Evolutionary conservation across 2,797 vertebrate species (phyloP), one percentile per base, ranked within the genome.

Genomic region (Okamejei kenojei): DNA sequence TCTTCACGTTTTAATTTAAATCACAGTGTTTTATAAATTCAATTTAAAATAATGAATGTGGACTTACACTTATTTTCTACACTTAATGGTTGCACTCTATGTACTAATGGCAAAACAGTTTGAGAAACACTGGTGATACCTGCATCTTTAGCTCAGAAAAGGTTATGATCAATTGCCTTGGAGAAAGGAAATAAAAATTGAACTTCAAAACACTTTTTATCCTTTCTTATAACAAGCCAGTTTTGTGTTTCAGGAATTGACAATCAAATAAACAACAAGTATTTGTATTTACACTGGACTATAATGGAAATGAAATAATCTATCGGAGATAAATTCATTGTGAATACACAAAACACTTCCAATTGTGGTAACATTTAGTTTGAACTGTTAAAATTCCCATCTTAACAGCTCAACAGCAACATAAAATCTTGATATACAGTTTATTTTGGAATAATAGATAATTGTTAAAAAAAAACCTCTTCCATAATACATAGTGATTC

Each of bases 381-480:
- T 68, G n/a, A 68, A 68, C 63, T 88, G 63, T 35, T 88, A 88
- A 88, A 88, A 88, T 88, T 68, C 17, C 15, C 68, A 68, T 68
- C 68, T 68, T 32, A 0, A n/a, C n/a, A 35, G n/a, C 9, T 65
- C 1, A 68, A 68, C 21, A 68, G 84, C 82, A 65, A 45, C 35
- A 63, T 68, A 68, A 88, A 68, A 88, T 19, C 58, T 21, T 86
- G 29, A 29, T 86, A 32, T 63, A n/a, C 35, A 21, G 61, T 38
- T 65, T 74, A 74, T 21, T 88, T 88, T 68, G 32, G 29, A 88
- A 35, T 32, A 68, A 19, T 88, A n/a, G 21, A 68, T 68, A 10
- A 58, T 54, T 81, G 38, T 86, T 23, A 88, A 35, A 88, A 35
- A 35, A 29, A 74, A 84, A 84, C 5, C 2, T 23, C 71, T 17